A percentile compares a stretch with the other conserved stretches of the same genome.
Evolutionary conservation across 2,113 vertebrate species (phyloP).

Genomic region (Platichthys flesus): DNA sequence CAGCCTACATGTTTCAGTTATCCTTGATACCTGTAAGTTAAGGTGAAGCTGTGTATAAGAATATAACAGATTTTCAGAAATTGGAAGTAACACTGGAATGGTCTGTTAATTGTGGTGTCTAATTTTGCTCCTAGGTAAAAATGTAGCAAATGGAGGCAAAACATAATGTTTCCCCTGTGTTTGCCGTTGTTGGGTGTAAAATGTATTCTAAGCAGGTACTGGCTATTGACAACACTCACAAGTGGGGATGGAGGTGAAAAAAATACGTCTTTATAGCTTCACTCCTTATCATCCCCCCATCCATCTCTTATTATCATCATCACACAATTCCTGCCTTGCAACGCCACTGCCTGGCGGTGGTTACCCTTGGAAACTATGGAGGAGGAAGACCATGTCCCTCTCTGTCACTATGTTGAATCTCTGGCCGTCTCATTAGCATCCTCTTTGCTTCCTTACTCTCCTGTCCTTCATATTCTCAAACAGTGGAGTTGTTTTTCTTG

Average conservation of each 20-base stretch:
- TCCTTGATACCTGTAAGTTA: too few relatives aligned
- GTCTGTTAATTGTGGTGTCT: background rate
- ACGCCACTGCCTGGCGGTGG: conserved; percentile 65
- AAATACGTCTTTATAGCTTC: conserved; percentile 20
- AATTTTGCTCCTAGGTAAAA: background rate
- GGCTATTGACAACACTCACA: background rate
- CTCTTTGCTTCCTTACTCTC: background rate
- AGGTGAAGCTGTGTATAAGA: background rate
- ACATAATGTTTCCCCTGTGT: background rate
- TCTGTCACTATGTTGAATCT: conserved; percentile 33
- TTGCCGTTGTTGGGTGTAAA: background rate
- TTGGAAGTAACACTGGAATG: background rate
- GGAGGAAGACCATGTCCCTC: conserved; percentile 36
- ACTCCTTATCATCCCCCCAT: conserved; percentile 19
- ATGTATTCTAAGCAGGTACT: background rate
- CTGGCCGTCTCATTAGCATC: conserved; percentile 19
- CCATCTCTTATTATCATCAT: conserved; percentile 34
- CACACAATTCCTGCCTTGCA: conserved; percentile 63
- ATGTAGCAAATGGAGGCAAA: background rate
- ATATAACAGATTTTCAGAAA: background rate
- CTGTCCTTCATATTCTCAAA: background rate
- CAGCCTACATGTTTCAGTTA: too few relatives aligned
- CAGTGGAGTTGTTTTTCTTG: background rate
- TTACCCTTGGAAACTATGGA: conserved; percentile 70
- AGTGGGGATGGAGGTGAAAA: conserved; percentile 19